phyloP scores from a whole-genome alignment of 2,113 vertebrate species.

The Anthoscopus minutus region DNA sequence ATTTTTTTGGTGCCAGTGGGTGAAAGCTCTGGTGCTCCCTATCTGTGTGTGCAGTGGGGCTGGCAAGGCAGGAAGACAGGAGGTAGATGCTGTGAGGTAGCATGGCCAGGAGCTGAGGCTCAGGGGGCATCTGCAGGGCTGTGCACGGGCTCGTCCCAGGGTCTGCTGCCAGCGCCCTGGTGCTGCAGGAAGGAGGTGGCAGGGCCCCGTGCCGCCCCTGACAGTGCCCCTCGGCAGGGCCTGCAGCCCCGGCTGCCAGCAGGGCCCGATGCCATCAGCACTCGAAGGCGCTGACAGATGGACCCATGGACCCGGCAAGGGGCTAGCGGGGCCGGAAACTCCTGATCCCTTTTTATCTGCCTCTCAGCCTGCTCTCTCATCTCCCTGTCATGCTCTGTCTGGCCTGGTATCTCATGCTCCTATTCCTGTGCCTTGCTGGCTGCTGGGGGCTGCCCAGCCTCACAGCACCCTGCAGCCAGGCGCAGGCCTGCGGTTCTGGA shows the following conservation, averaged over 20 bases:
- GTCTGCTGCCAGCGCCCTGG: rapidly evolving
- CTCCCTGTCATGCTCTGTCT: not conserved
- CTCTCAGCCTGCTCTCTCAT: constrained; percentile 1
- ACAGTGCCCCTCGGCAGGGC: not conserved
- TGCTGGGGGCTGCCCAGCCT: not conserved
- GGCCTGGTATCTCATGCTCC: not conserved
- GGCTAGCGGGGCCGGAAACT: constrained; percentile 5
- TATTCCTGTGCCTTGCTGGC: not conserved
- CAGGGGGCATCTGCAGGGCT: not conserved
- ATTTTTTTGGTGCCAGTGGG: rapidly evolving
- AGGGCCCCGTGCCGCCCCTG: not conserved
- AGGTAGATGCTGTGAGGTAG: not conserved
- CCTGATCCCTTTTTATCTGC: constrained; percentile 41
- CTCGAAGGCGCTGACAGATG: constrained; percentile 32
- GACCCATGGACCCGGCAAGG: not conserved
- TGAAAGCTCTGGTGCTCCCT: not conserved
- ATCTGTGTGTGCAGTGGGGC: not conserved
- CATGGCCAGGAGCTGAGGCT: rapidly evolving
- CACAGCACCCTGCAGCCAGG: not conserved
- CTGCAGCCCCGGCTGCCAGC: not conserved
- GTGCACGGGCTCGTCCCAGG: rapidly evolving
- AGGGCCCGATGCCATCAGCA: not conserved
- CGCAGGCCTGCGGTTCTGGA: not conserved
- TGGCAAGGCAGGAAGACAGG: rapidly evolving
- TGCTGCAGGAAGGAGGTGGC: not conserved